Conservation (phyloP, 1,140 invertebrate species). For the Anastatus disparis region DNA sequence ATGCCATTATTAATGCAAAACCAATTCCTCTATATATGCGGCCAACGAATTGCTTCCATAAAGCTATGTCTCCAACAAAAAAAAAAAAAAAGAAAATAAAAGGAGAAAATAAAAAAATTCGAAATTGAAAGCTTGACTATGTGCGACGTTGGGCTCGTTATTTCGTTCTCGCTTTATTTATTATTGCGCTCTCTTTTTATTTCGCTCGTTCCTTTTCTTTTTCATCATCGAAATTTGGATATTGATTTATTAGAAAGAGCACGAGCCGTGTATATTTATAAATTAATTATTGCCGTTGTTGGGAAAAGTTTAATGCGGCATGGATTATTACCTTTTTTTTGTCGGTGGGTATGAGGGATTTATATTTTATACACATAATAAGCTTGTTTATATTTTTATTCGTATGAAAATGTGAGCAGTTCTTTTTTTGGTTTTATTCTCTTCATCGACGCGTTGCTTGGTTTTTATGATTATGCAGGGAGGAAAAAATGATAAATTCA, state of each 20-base stretch:
- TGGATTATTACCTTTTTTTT: conserved; percentile 26
- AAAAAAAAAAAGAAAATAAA: too few species aligned
- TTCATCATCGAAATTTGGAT: conserved; percentile 22
- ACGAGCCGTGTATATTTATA: not conserved
- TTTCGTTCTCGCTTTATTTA: not conserved
- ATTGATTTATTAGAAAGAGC: conserved; percentile 20
- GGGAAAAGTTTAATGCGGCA: conserved; percentile 3
- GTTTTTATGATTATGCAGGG: not conserved
- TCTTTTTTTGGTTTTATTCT: too few species aligned
- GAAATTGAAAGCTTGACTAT: not conserved
- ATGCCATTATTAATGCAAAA: conserved; percentile 30
- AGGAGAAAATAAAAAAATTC: too few species aligned
- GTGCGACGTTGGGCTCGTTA: not conserved
- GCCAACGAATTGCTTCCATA: not conserved
- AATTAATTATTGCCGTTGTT: conserved; percentile 11
- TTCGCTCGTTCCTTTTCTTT: not conserved
- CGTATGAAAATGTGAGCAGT: not conserved
- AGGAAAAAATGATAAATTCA: not conserved
- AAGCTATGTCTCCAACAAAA: conserved; percentile 1
- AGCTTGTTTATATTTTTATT: not conserved
- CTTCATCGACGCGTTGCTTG: too few species aligned
- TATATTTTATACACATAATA: not conserved
- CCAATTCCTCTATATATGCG: conserved; percentile 2
- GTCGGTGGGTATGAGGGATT: not conserved
- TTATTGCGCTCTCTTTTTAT: not conserved